A percentile compares a stretch with the other conserved stretches of the same genome.
Evolutionary conservation across 2,888 invertebrate species (phyloP).

Genomic region (Oxyscelio sp.): DNA sequence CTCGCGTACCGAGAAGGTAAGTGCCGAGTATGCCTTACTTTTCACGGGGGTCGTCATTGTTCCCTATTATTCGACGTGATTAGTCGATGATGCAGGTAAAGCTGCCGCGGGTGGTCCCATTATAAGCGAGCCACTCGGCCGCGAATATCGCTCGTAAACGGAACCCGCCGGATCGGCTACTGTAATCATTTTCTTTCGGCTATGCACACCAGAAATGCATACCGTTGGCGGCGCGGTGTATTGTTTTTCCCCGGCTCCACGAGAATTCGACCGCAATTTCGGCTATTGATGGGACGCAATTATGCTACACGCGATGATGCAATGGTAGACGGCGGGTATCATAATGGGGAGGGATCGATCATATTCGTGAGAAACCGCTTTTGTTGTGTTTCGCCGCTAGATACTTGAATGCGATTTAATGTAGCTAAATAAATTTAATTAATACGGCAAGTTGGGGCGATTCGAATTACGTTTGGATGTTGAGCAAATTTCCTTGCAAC

Average conservation of each 20-base stretch:
- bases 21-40: slow-evolving; percentile 87
- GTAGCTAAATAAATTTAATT: slow-evolving; percentile 63
- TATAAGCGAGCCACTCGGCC: slow-evolving; percentile 75
- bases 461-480: slow-evolving; percentile 5
- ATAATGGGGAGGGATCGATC: slow-evolving; percentile 47
- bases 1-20: slow-evolving; percentile 83
- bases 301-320: slow-evolving; percentile 43
- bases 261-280: slow-evolving; percentile 26
- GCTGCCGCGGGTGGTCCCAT: slow-evolving; percentile 88
- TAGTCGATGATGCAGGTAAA: slow-evolving; percentile 89
- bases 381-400: slow-evolving; percentile 26
- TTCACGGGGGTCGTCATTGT: slow-evolving; percentile 87
- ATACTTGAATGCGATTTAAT: slow-evolving; percentile 56
- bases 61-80: slow-evolving; percentile 88
- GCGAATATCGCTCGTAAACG: slow-evolving; percentile 61
- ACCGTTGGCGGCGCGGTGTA: slow-evolving; percentile 53
- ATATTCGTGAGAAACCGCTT: slow-evolving; percentile 60
- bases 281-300: slow-evolving; percentile 51
- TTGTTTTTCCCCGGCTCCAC: slow-evolving; percentile 57
- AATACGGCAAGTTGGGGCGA: slow-evolving; percentile 30
- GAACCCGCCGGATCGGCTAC: slow-evolving; percentile 50
- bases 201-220: slow-evolving; percentile 57
- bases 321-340: slow-evolving; percentile 3
- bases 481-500: too few relatives aligned
- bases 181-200: slow-evolving; percentile 40